Base-by-base conservation (phyloP, 2,797 vertebrate genomes). In the Channallabes apus region DNA sequence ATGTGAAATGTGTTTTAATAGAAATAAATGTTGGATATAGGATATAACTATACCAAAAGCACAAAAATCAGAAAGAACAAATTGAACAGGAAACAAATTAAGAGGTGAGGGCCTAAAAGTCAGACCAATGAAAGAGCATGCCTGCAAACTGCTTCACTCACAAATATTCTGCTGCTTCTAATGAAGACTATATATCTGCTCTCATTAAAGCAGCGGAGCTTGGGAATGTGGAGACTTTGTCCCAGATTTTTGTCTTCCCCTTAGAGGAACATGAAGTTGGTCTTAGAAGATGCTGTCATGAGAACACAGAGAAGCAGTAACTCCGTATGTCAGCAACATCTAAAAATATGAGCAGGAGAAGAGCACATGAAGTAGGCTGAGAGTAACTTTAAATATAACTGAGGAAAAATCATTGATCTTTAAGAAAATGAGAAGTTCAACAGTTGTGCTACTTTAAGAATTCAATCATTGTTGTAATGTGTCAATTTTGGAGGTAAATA, bases 211-310 rank as follows among this genome's bases (percentile, higher is more conserved):
- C 14, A 17, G 58, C 59, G 46, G 56, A 64, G 78, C 29, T 56
- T 82, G 20, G 65, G 65, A 76, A 71, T 29, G 58, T 61, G 29
- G 46, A 56, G 73, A 64, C 71, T 76, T 35, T 86, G 85, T 85
- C 82, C 87, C 84, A 84, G 82, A 86, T 35, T 46, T 86, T 88
- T 82, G 32, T 59, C 56, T 68, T 84, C 62, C 77, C 62, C 61
- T 46, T 0, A 56, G 71, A 84, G 80, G 56, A 68, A 62, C 51
- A 22, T 67, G 59, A 76, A 35, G 46, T 58, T 35, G 32, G 71
- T 73, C 82, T 62, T 85, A 59, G 5, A 35, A 79, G 82, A 84
- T 73, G 64, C 27, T 27, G 46, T 82, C 79, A 79, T 61, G 80
- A 56, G n/a, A 84, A 68, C 73, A 75, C 79, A 75, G 32, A n/a